Evolutionary conservation across 1,140 invertebrate genomes (phyloP).

Genomic region (Pogonognathellus flavescens): DNA sequence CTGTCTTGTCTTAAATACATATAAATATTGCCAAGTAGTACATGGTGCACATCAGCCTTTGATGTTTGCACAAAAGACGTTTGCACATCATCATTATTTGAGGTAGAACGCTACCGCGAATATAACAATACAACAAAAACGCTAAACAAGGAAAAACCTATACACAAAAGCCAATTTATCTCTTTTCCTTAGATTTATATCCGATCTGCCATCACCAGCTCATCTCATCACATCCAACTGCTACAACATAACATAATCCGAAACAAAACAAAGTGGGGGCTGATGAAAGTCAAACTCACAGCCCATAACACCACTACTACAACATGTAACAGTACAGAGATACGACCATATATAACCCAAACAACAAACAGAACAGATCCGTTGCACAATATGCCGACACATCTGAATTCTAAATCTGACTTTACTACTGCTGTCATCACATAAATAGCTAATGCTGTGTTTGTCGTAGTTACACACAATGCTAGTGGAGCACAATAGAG

Average conservation of each 20-base stretch:
- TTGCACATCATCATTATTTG: slow-evolving; percentile 15
- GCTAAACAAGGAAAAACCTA: neutral
- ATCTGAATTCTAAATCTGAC: no score
- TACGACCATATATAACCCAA: no score
- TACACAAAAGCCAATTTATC: neutral
- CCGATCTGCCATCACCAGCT: slow-evolving; percentile 17
- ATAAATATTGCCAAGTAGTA: neutral
- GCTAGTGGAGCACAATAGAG: no score
- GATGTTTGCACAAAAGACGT: neutral
- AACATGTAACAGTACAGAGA: no score
- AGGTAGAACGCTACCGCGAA: neutral
- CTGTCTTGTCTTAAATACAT: neutral
- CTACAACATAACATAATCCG: neutral
- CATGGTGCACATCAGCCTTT: neutral
- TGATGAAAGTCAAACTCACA: no score
- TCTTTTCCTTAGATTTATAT: neutral
- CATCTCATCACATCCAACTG: neutral
- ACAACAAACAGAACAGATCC: no score
- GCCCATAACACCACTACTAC: no score
- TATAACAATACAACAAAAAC: neutral
- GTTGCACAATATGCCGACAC: no score
- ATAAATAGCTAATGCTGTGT: no score
- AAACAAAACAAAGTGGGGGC: neutral
- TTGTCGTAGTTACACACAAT: no score
- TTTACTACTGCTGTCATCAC: no score